These are phyloP conservation scores for Nannobrachium achirus DNA, from an alignment of 2,113 vertebrate species.

Conservation along the genomic window DNA sequence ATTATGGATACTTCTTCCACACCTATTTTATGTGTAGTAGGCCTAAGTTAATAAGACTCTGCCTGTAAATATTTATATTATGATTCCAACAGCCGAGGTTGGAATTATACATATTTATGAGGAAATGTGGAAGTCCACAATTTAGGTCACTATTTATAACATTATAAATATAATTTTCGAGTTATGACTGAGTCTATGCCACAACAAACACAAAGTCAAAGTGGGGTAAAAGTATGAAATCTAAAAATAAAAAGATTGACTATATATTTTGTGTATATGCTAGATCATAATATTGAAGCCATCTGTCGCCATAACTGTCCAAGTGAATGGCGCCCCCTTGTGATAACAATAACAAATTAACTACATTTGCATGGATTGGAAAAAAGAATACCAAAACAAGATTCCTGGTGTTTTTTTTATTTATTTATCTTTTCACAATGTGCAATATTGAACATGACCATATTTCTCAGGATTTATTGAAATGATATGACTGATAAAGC, in stretches of 20 bases:
- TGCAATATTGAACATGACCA: constrained; percentile 50
- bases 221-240: not conserved
- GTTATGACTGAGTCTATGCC: not conserved
- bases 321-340: constrained; percentile 40
- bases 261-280: too few species aligned
- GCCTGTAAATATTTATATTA: too few species aligned
- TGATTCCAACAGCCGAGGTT: too few species aligned
- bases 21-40: too few species aligned
- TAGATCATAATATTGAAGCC: constrained; percentile 1
- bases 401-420: constrained; percentile 62
- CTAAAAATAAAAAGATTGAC: too few species aligned
- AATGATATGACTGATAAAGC: constrained; percentile 39
- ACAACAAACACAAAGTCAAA: too few species aligned
- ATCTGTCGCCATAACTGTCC: not conserved
- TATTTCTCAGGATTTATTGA: constrained; percentile 42
- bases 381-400: constrained; percentile 13
- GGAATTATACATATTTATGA: too few species aligned
- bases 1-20: too few species aligned
- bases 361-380: not conserved
- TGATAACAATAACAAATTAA: constrained; percentile 1
- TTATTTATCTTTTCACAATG: constrained; percentile 53
- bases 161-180: not conserved
- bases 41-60: too few species aligned
- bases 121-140: too few species aligned
- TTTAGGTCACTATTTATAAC: too few species aligned